Base-by-base conservation (phyloP, 2,888 invertebrate species). In the Scotopteryx bipunctaria region DNA sequence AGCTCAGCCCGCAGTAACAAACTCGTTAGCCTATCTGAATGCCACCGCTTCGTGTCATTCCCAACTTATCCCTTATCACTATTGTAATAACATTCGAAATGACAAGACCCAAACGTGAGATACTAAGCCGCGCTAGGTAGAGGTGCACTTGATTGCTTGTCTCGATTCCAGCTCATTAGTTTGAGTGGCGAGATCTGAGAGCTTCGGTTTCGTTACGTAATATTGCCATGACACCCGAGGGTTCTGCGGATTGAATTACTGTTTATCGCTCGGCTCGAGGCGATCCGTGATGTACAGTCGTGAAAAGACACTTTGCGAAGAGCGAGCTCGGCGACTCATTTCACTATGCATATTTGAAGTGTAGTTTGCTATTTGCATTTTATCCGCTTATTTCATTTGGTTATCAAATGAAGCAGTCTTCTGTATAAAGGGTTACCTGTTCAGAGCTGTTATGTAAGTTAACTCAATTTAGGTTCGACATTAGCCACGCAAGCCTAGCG, bases 1-100 rank as follows among this genome's bases (percentile, higher is more conserved):
- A 58, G 49, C 61, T 66, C 54, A 60, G 61, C 49, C 29, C 55
- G 40, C 63, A 61, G 66, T 71, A 73, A 73, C 70, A 72, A 71
- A 65, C 72, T 75, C 70, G 73, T 75, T 72, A 73, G 67, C 57
- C 55, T 42, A 66, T 66, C 66, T 69, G 61, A 57, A 64, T 64
- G 50, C 63, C 49, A 55, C 49, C 49, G 36, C 54, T 40, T 27
- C 19, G 52, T 61, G 63, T 53, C 46, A 59, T 58, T 54, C 51
- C 59, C 44, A 64, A 62, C 50, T 64, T 64, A 68, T 66, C 66
- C 55, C 52, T 36, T 57, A 63, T 62, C 50, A 59, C 63, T 53
- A 67, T 66, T 65, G 64, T 66, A 66, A 65, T 71, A 72, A 58
- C 59, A 70, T 61, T 63, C 42, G 40, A 47, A 66, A 60, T 31